Conservation (phyloP, 2,888 invertebrate species). For the Aphidoletes aphidimyza region DNA sequence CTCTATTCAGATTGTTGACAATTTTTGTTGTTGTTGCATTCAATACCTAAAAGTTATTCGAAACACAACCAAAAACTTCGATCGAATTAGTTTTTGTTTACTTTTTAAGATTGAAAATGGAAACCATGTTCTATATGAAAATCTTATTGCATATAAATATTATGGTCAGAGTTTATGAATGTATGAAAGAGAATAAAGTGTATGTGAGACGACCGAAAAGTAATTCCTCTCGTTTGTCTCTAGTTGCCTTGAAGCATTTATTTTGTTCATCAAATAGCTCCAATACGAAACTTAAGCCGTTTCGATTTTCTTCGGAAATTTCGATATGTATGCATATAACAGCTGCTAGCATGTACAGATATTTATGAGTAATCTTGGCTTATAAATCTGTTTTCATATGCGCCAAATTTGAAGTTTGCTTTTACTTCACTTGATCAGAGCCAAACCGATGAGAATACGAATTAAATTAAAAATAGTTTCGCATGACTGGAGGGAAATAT, state of each 20-base stretch:
- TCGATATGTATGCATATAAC: no score
- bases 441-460: neutral
- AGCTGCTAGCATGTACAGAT: neutral
- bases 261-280: neutral
- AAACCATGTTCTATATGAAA: neutral
- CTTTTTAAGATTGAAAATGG: neutral
- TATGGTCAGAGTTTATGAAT: neutral
- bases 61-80: neutral
- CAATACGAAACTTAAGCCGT: neutral
- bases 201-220: neutral
- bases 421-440: neutral
- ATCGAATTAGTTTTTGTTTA: slow-evolving; percentile 46
- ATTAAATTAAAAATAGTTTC: neutral
- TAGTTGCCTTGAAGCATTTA: neutral
- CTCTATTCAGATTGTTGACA: slow-evolving; percentile 28
- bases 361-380: no score
- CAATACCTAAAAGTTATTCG: neutral
- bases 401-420: neutral
- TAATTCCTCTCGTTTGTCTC: neutral
- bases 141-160: neutral
- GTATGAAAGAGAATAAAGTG: neutral
- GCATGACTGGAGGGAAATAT: neutral
- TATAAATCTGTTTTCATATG: neutral
- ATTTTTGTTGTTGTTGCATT: neutral
- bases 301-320: slow-evolving; percentile 3